Percentiles rank a stretch among this genome's conserved stretches.
phyloP scores from a whole-genome alignment of 2,888 invertebrate species.

The Standfussiana lucernea region DNA sequence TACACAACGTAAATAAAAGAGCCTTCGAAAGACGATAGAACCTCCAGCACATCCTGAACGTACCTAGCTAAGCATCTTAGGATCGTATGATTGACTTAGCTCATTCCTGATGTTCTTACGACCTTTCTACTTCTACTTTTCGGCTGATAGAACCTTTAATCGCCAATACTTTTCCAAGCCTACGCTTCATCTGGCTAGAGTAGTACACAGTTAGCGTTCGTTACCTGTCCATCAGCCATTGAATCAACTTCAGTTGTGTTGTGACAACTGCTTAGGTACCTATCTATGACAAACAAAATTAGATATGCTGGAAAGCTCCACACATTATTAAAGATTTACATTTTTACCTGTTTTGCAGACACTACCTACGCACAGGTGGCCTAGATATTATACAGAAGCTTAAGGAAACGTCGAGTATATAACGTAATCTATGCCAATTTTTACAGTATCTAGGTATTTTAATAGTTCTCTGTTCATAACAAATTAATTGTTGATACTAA shows the following conservation, averaged over 20 bases:
- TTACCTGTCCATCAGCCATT: background rate
- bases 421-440: background rate
- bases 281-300: no score
- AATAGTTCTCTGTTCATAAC: background rate
- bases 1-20: no score
- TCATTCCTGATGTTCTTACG: no score
- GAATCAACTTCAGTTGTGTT: background rate
- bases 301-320: no score
- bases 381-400: constrained; percentile 4
- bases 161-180: background rate
- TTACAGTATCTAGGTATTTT: background rate
- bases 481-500: background rate
- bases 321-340: constrained; percentile 1
- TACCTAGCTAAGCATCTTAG: background rate
- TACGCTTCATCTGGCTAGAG: background rate
- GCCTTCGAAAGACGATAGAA: no score
- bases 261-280: background rate
- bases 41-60: background rate
- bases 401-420: background rate
- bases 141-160: no score
- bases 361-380: background rate
- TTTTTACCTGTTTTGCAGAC: constrained; percentile 3
- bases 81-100: no score
- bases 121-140: no score
- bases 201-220: no score